Evolutionary conservation across 2,888 invertebrate genomes (phyloP), one percentile per base, ranked within the genome.

Genomic region (Nymphalis c-album): DNA sequence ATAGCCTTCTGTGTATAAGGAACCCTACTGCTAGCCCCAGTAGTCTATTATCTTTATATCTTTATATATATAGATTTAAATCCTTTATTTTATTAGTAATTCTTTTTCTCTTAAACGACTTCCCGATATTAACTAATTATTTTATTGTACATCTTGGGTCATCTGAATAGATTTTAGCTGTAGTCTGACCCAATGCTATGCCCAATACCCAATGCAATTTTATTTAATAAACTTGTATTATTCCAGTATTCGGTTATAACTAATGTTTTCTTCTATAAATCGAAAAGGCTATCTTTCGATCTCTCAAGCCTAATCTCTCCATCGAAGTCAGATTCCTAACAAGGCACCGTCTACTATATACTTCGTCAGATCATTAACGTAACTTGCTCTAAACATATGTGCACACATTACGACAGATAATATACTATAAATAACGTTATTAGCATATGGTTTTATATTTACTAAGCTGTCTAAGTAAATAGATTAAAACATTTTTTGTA

Each of bases 281-380:
- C n/a, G 10, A 47, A 45, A 31, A 31, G 60, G 60, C 60, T 60
- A 60, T 60, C 47, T 6, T 7, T 48, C 48, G 60, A 64, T 64
- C 60, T 63, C 18, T n/a, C 13, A 18, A 13, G 45, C 18, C 51
- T 64, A 64, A 60, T 53, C 64, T 51, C 64, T 64, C 53, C 64
- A 53, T 60, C 59, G 51, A 50, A 40, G 45, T 46, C 46, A 26
- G 18, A 20, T 46, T 20, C 60, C 60, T 31, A 50, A 60, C 22
- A 64, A 53, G 53, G 64, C 16, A 26, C 26, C 60, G 60, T 60
- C 51, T 22, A 51, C 45, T 60, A 53, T 57, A 18, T 35, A 18
- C n/a, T 40, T 18, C 48, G 48, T 7, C 18, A 48, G 18, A 48
- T 18, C 18, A 48, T 35, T 8, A 35, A 40, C 10, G 18, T n/a